Evolutionary conservation across 2,888 invertebrate genomes (phyloP).

Genomic region (Drosophila histrio): DNA sequence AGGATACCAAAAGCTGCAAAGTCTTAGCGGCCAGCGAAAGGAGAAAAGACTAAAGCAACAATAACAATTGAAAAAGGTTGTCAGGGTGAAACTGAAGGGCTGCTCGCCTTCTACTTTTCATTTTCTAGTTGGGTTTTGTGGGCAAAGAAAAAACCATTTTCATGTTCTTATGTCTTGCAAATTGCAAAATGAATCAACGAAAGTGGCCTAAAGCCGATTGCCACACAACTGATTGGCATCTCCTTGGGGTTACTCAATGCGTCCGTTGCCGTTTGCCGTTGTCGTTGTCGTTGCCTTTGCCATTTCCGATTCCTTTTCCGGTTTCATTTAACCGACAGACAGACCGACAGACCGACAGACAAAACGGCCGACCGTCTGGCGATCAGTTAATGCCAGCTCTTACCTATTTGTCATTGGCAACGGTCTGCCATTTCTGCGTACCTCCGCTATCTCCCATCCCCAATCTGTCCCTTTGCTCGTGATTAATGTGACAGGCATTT

Average conservation of each 20-base stretch:
- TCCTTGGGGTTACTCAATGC: conserved; percentile 4
- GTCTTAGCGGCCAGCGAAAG: conserved; percentile 13
- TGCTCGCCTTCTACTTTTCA: not conserved
- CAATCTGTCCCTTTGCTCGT: conserved; percentile 7
- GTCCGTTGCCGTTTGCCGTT: conserved; percentile 8
- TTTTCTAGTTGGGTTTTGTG: not conserved
- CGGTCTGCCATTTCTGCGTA: not conserved
- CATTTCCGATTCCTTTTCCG: conserved; percentile 19
- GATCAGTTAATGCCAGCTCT: conserved; percentile 29
- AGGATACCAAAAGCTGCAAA: conserved; percentile 23
- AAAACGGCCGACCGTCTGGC: not conserved
- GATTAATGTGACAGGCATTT: conserved; percentile 50
- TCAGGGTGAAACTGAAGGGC: conserved; percentile 7
- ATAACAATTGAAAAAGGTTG: conserved; percentile 38
- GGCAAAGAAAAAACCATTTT: conserved; percentile 17
- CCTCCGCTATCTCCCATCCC: not conserved
- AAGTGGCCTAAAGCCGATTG: conserved; percentile 49
- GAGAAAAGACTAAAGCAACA: not conserved
- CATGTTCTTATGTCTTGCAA: conserved; percentile 45
- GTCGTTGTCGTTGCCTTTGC: too few relatives aligned
- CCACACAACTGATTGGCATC: conserved; percentile 23
- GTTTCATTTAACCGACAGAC: conserved; percentile 21
- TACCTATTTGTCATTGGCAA: conserved; percentile 43
- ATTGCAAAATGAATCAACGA: conserved; percentile 52
- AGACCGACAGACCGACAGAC: not conserved